Evolutionary conservation across 1,140 invertebrate genomes (phyloP).

Genomic region (Zophobas morio): DNA sequence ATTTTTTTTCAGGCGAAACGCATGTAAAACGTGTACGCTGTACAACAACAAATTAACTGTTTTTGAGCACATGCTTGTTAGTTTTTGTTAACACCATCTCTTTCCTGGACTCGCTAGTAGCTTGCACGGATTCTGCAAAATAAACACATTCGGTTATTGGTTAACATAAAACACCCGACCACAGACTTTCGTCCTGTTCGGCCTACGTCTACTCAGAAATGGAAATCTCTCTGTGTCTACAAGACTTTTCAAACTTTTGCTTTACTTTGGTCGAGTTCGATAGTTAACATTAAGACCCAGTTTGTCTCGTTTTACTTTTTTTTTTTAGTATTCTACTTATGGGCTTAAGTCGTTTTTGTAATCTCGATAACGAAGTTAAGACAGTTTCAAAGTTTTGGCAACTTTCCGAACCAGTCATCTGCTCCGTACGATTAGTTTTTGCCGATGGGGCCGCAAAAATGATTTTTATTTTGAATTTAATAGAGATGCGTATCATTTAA

Average conservation of each 20-base stretch:
- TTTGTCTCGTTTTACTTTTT: not conserved
- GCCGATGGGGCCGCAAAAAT: not conserved
- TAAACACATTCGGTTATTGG: constrained; percentile 22
- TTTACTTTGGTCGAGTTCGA: no score
- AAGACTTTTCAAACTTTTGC: no score
- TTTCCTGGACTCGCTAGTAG: not conserved
- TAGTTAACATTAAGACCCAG: not conserved
- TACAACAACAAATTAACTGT: constrained; percentile 42
- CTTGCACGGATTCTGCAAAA: constrained; percentile 9
- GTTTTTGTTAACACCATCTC: constrained; percentile 41
- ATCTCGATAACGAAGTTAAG: no score
- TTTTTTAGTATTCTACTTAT: no score
- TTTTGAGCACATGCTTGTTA: constrained; percentile 42
- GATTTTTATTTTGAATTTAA: not conserved
- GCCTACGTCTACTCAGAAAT: no score
- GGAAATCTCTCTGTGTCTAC: no score
- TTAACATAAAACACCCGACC: no score
- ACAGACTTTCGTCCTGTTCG: no score
- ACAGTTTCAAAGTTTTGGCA: not conserved
- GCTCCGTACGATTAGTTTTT: not conserved
- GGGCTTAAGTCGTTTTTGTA: no score
- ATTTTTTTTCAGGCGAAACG: not conserved
- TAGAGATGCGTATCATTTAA: not conserved
- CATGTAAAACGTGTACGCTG: constrained; percentile 27
- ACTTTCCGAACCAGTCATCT: not conserved